Percentiles rank a stretch among this genome's conserved stretches.
Conservation (phyloP, 2,113 vertebrate species). For the Acanthisitta chloris region DNA sequence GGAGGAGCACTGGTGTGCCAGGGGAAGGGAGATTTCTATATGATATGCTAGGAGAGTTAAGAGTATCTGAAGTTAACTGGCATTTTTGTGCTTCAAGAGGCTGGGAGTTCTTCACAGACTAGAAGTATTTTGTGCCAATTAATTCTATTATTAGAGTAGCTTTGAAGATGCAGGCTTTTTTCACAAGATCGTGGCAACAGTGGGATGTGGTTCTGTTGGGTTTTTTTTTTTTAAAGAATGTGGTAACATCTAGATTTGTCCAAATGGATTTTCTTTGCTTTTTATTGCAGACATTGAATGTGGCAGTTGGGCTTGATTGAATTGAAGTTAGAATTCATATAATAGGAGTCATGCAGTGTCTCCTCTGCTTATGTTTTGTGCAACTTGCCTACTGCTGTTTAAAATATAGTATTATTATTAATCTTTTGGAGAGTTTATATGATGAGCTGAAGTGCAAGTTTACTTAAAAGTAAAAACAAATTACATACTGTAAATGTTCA, state of each 20-base stretch:
- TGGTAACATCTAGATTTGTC: background rate
- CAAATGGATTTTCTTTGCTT: background rate
- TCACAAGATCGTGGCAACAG: background rate
- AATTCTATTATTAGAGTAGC: background rate
- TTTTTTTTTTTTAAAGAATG: background rate
- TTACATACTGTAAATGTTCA: background rate
- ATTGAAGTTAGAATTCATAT: background rate
- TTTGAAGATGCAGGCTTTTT: background rate
- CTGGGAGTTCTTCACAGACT: background rate
- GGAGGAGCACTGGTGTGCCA: background rate
- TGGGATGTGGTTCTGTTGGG: background rate
- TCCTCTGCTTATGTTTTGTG: background rate
- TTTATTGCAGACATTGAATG: background rate
- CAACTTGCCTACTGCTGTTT: background rate
- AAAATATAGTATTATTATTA: background rate
- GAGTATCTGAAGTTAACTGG: background rate
- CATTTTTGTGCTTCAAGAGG: background rate
- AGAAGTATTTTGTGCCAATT: background rate
- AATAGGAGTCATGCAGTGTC: background rate
- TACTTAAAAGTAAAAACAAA: background rate
- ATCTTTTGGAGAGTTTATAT: background rate
- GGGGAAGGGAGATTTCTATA: background rate
- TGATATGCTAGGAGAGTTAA: fast-evolving
- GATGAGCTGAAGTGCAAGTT: background rate
- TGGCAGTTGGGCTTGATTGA: background rate